Conservation (phyloP, 1,140 invertebrate species). For the Saccostrea glomerata region DNA sequence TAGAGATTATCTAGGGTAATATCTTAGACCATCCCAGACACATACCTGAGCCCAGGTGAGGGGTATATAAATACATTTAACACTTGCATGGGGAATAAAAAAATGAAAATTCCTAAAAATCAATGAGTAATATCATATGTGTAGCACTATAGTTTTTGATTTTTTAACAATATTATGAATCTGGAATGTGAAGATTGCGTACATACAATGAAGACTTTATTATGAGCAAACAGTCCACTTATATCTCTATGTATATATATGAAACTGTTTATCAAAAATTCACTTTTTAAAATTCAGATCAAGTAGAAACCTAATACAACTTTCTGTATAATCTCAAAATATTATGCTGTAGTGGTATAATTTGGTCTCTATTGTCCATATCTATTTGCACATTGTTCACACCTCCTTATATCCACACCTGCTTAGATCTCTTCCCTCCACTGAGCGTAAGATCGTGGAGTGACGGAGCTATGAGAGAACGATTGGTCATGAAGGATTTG, state of each 20-base stretch:
- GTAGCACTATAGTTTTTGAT: neutral
- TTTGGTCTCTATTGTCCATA: neutral
- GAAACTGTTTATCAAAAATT: neutral
- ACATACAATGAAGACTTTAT: neutral
- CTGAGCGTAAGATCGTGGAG: slow-evolving; percentile 37
- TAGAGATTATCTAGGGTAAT: neutral
- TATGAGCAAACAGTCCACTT: neutral
- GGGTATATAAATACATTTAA: neutral
- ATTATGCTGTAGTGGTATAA: slow-evolving; percentile 6
- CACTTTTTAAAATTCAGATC: neutral
- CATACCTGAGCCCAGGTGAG: neutral
- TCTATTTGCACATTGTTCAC: neutral
- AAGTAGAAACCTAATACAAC: neutral
- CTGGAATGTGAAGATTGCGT: neutral
- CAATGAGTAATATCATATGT: neutral
- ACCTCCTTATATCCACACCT: neutral
- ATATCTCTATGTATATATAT: neutral
- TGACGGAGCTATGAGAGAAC: slow-evolving; percentile 29
- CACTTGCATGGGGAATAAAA: neutral
- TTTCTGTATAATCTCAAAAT: slow-evolving; percentile 2
- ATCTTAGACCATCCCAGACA: neutral
- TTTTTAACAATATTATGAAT: neutral
- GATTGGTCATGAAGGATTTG: slow-evolving; percentile 26
- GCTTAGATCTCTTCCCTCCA: slow-evolving; percentile 46
- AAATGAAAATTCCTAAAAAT: neutral